Base-by-base conservation (phyloP, 1,140 invertebrate genomes). In the Chionoecetes opilio region DNA sequence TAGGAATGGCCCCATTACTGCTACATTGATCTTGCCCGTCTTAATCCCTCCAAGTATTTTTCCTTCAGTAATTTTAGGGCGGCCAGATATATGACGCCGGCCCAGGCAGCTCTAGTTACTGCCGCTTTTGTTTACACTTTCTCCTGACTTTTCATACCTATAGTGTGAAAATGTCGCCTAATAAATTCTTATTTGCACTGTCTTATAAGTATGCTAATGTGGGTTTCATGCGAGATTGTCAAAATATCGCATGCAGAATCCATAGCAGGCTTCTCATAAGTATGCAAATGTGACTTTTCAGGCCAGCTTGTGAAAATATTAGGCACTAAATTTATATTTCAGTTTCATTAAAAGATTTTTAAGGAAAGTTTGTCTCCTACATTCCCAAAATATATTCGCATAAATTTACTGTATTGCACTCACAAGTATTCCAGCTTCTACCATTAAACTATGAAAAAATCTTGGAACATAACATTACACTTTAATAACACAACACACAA, bases 31-130 rank as follows among this genome's bases (percentile, higher is more conserved):
- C 94, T 95, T 92, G 82, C 84, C 46, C 90, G 90, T 92, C 94
- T 95, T 95, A 95, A 95, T 95, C 94, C 90, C 75, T 95, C 85
- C 90, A n/a, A 17, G 82, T 46, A 95, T 92, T 95, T 95, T 95
- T 95, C 82, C 94, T 87, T 53, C 94, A 95, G 88, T 95, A 95
- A 95, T 95, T 95, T 95, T 95, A 95, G 94, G 91, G 94, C 90
- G 90, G 75, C 53, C 32, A 95, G 94, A 95, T 95, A 46, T 95
- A 95, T 91, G 94, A 87, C 37, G 82, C 31, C 86, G 35, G 29
- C 46, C 35, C 53, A 46, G 34, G 11, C 38, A 82, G 34, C 75
- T 84, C 91, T 32, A 82, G 34, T 85, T 84, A 82, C 31, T 31
- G 34, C 37, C 75, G 0, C 35, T 46, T 85, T 92, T 92, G 21